Base-by-base conservation (phyloP, 2,888 invertebrate species). In the Herminia tarsipennalis region DNA sequence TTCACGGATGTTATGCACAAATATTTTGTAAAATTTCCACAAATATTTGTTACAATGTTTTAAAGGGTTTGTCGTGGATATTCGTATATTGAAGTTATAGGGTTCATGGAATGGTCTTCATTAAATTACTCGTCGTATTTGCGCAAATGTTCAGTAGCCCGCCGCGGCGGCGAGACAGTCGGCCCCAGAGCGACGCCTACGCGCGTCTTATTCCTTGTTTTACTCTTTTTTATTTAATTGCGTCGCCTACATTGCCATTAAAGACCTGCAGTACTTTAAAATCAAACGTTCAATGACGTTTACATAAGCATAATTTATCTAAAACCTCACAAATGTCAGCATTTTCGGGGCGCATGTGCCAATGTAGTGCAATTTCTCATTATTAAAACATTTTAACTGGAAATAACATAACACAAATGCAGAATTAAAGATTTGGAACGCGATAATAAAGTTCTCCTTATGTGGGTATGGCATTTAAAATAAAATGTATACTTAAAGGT, bases 171-270 rank as follows among this genome's bases (percentile, higher is more conserved):
- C 47, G 58, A 42, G 51, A 49, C 54, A 42, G 42, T 37, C 49
- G 49, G 36, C 45, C 48, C 41, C 44, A 47, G 66, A 58, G 66
- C 68, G 70, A 66, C 74, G 69, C 84, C 83, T 76, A 83, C 86
- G 70, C 82, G 71, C 59, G 65, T 73, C 74, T 72, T 73, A 66
- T 49, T 63, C 58, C 56, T 60, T 56, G 46, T 66, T 79, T 86
- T 83, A 79, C 13, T 22, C 78, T 84, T 71, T 75, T 76, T 80
- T 83, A 84, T 82, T 88, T 86, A 83, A 86, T 85, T 84, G 73
- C 76, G 67, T 81, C 85, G 81, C 85, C 86, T 85, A 83, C 83
- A 76, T 73, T 51, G 47, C 32, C 42, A 39, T 48, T 36, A 54
- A 56, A 56, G 42, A 37, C 43, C 37, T 44, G 25, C 33, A 42